Base-by-base conservation (phyloP, 2,888 invertebrate genomes). In the Volucella bombylans region DNA sequence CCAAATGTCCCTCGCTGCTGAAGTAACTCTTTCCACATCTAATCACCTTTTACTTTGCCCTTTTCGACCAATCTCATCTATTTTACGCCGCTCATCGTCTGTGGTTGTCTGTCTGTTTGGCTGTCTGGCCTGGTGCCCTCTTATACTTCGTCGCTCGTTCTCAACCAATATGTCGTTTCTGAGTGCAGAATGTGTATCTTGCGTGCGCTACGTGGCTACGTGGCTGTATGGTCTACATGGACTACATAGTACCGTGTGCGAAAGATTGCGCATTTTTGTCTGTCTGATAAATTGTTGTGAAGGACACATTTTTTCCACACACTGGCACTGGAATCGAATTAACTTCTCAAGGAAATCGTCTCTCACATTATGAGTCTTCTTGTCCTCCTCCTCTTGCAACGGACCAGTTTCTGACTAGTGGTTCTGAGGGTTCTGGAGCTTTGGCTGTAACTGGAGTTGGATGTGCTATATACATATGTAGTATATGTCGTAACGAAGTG, bases 301-400 rank as follows among this genome's bases (percentile, higher is more conserved):
- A 85, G 85, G 85, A 85, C 85, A 77, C 62, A 80, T 85, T 85
- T 85, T 79, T 80, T 76, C 50, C 71, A 74, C 76, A 67, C 76
- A 67, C 72, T 73, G 67, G 54, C 68, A 47, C 43, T 50, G 72
- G 85, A 71, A 81, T 81, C 64, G 76, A 81, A 85, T 81, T 85
- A 81, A 77, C 76, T 81, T 72, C 77, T 85, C 76, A 77, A 85
- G 85, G 81, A 85, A 85, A 85, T 72, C 54, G 85, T 73, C 57
- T 31, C 31, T 80, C 76, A 67, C 76, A 81, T 85, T 76, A 80
- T 72, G 67, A 74, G 76, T 80, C 81, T 76, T 67, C 59, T 38
- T 23, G 64, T 38, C 69, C 14, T 31, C 45, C 65, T 61, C 47
- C 38, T 59, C 49, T 11, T n/a, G 59, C 11, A 52, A 18, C 43